Conservation (phyloP, 2,888 invertebrate genomes). For the Drosophila neotestacea region DNA sequence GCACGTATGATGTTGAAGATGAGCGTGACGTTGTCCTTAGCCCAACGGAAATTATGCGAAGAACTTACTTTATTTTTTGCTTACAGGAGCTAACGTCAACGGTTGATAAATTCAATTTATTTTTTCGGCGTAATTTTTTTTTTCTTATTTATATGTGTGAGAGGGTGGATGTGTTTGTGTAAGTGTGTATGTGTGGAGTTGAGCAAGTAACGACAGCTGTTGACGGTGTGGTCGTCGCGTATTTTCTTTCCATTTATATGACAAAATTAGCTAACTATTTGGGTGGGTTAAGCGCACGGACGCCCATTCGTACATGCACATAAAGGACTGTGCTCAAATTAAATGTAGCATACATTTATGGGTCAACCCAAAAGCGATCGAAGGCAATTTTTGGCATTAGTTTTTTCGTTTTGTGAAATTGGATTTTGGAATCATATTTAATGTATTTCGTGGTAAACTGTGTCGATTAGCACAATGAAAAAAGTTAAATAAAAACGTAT, state of each 20-base stretch:
- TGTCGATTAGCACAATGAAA: neutral
- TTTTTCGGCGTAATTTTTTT: constrained; percentile 46
- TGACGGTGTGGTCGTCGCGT: constrained; percentile 31
- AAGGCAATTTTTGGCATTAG: constrained; percentile 27
- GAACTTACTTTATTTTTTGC: constrained; percentile 36
- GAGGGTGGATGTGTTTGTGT: constrained; percentile 19
- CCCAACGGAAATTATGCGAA: constrained; percentile 56
- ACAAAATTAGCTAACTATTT: constrained; percentile 66
- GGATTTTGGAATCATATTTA: constrained; percentile 15
- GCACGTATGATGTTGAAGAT: constrained; percentile 11
- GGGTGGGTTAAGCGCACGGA: constrained; percentile 67
- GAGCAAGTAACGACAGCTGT: constrained; percentile 13
- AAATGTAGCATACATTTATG: constrained; percentile 74
- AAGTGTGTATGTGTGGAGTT: neutral
- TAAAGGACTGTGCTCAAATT: constrained; percentile 51
- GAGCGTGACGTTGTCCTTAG: constrained; percentile 20
- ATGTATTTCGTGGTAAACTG: neutral
- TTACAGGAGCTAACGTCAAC: constrained; percentile 46
- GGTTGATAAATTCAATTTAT: constrained; percentile 77
- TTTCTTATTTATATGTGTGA: constrained; percentile 14
- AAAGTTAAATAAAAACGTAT: neutral
- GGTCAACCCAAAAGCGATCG: constrained; percentile 36
- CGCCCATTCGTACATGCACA: constrained; percentile 65
- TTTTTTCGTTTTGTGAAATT: constrained; percentile 31
- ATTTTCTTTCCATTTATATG: constrained; percentile 72